A percentile compares a stretch with the other conserved stretches of the same genome.
phyloP scores from a whole-genome alignment of 2,888 invertebrate genomes.

The Conchocele bisecta region DNA sequence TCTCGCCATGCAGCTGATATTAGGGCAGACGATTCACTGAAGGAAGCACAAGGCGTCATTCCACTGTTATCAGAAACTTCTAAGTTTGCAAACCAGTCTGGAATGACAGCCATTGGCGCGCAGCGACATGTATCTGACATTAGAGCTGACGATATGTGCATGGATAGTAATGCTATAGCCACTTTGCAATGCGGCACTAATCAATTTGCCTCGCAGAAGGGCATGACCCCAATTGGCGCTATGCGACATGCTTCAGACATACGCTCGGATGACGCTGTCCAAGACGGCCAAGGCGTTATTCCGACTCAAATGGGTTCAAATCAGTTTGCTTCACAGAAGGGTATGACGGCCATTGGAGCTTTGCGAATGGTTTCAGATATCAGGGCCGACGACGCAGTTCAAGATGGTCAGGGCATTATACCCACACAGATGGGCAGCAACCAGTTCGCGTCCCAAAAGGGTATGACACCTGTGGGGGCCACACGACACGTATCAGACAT shows the following conservation, averaged over 20 bases:
- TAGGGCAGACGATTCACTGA: slow-evolving; percentile 50
- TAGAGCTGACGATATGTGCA: slow-evolving; percentile 43
- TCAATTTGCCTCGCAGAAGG: slow-evolving; percentile 53
- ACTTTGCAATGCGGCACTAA: slow-evolving; percentile 49
- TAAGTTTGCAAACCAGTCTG: slow-evolving; percentile 55
- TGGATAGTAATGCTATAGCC: slow-evolving; percentile 36
- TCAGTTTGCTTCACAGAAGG: slow-evolving; percentile 28
- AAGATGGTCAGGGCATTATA: slow-evolving; percentile 29
- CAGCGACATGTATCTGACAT: slow-evolving; percentile 54
- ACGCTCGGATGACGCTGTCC: slow-evolving; percentile 41
- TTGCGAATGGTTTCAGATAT: slow-evolving; percentile 34
- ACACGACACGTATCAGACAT: slow-evolving; percentile 51
- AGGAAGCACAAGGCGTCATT: slow-evolving; percentile 62
- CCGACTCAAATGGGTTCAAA: slow-evolving; percentile 27
- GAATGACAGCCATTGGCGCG: slow-evolving; percentile 60
- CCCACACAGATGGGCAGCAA: slow-evolving; percentile 36
- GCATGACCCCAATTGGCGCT: slow-evolving; percentile 56
- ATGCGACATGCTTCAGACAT: slow-evolving; percentile 54
- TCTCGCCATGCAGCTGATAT: slow-evolving; percentile 68
- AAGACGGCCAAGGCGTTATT: slow-evolving; percentile 43
- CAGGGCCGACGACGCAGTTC: slow-evolving; percentile 21
- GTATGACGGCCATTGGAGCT: slow-evolving; percentile 45
- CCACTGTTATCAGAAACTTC: too few species aligned
- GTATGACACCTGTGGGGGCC: slow-evolving; percentile 44
- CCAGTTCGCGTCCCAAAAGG: slow-evolving; percentile 43